Percentiles rank a stretch among this genome's conserved stretches.
Evolutionary conservation across 2,113 vertebrate genomes (phyloP).

Genomic region (Micromys minutus): DNA sequence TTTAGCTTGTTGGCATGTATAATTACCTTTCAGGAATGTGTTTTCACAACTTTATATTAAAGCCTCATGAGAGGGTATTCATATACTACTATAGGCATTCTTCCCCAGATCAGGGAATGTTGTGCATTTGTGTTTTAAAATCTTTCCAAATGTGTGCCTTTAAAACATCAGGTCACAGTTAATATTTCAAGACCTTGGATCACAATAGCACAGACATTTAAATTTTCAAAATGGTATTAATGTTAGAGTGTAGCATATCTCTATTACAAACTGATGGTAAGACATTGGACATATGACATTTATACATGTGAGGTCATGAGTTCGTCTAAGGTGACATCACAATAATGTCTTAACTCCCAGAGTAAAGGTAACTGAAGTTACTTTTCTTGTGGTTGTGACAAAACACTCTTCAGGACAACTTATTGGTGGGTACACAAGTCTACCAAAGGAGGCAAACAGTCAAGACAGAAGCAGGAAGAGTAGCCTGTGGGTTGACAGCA

Average conservation of each 20-base stretch:
- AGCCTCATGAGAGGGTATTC: neutral
- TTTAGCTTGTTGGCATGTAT: neutral
- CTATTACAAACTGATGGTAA: neutral
- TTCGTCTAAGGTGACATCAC: neutral
- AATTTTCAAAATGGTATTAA: constrained; percentile 17
- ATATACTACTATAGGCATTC: neutral
- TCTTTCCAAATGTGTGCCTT: constrained; percentile 6
- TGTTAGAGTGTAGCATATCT: neutral
- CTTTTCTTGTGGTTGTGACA: neutral
- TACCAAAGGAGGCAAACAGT: too few relatives aligned
- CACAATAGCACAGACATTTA: neutral
- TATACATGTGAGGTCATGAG: neutral
- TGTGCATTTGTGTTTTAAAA: neutral
- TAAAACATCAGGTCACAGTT: neutral
- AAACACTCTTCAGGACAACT: neutral
- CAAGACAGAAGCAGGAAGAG: too few relatives aligned
- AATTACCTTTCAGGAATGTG: neutral
- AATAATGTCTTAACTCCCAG: constrained; percentile 4
- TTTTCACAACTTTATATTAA: constrained; percentile 25
- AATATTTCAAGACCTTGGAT: neutral
- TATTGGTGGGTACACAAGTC: neutral
- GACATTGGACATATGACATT: neutral
- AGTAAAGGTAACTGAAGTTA: neutral
- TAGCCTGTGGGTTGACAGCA: too few relatives aligned
- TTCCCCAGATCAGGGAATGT: neutral